Percentiles rank a stretch among this genome's conserved stretches.
Evolutionary conservation across 2,888 invertebrate species (phyloP).

Genomic region (Pandemis cinnamomeana): DNA sequence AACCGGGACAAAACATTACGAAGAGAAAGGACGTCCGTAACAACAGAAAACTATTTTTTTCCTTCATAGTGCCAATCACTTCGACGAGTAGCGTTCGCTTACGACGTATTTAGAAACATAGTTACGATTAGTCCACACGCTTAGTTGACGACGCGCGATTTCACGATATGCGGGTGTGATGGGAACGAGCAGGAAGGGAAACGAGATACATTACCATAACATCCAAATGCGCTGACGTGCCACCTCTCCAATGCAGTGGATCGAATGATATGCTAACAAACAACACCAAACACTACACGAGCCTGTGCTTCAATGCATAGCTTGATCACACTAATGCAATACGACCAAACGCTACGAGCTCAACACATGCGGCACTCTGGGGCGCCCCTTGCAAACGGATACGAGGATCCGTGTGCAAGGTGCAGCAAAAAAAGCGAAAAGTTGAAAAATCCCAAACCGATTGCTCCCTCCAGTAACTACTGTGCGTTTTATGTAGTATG

Average conservation of each 20-base stretch:
- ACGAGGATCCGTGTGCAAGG: conserved; percentile 74
- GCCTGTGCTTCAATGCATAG: conserved; percentile 80
- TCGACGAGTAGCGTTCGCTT: conserved; percentile 67
- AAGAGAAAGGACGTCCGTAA: conserved; percentile 61
- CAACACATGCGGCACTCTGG: conserved; percentile 81
- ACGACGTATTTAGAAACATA: conserved; percentile 60
- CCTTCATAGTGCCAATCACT: conserved; percentile 83
- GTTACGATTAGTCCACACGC: conserved; percentile 77
- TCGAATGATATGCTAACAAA: conserved; percentile 77
- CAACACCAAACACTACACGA: conserved; percentile 83
- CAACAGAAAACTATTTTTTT: conserved; percentile 58
- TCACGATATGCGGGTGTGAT: conserved; percentile 68
- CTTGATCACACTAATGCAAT: conserved; percentile 81
- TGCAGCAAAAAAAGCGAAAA: conserved; percentile 70
- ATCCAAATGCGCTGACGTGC: conserved; percentile 80
- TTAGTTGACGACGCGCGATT: conserved; percentile 70
- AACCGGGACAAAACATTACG: conserved; percentile 77
- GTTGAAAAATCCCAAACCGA: conserved; percentile 77
- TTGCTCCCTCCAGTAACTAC: conserved; percentile 82
- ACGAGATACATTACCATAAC: conserved; percentile 81
- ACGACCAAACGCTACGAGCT: conserved; percentile 83
- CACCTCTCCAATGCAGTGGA: conserved; percentile 83
- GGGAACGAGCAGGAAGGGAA: conserved; percentile 76
- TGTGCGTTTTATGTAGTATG: conserved; percentile 77
- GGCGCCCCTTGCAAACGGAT: conserved; percentile 80